Percentiles rank a stretch among this genome's conserved stretches.
These are phyloP conservation scores for Eupeodes corollae DNA, from an alignment of 1,140 invertebrate species.

Conservation along the genomic window DNA sequence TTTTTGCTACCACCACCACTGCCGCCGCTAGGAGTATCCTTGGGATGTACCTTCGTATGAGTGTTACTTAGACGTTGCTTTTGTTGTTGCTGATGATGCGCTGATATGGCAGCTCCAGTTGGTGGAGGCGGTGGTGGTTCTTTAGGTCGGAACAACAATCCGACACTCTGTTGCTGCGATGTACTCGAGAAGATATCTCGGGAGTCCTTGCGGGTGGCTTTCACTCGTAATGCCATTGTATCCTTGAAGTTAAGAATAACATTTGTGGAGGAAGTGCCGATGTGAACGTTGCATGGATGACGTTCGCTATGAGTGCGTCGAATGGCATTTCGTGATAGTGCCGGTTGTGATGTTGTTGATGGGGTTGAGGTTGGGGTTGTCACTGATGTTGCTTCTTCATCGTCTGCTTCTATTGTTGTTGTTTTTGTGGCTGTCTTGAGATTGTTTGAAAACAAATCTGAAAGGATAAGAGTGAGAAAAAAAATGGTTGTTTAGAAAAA, in stretches of 20 bases:
- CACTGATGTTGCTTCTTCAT: conserved; percentile 3
- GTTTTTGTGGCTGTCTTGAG: too few species aligned
- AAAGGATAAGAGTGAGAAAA: too few species aligned
- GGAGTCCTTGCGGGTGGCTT: conserved; percentile 45
- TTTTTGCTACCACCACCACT: too few species aligned
- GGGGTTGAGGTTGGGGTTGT: conserved; percentile 13
- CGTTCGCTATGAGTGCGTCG: conserved; percentile 36
- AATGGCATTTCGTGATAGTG: conserved; percentile 37
- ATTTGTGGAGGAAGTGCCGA: conserved; percentile 13
- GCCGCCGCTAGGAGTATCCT: too few species aligned
- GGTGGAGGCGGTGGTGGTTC: conserved; percentile 38
- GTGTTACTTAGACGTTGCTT: conserved; percentile 1
- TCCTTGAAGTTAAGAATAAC: conserved; percentile 49
- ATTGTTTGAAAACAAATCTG: too few species aligned
- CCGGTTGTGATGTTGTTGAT: conserved; percentile 31
- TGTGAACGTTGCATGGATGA: conserved; percentile 13
- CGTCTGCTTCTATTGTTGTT: not conserved
- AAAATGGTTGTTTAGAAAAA: too few species aligned
- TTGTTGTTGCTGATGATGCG: not conserved
- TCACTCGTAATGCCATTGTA: conserved; percentile 65
- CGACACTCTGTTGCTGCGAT: conserved; percentile 14
- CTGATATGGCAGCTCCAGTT: not conserved
- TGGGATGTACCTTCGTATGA: too few species aligned
- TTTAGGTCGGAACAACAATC: conserved; percentile 16
- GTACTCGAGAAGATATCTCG: conserved; percentile 41